phyloP scores from a whole-genome alignment of 2,888 invertebrate species.

The Callimorpha dominula region DNA sequence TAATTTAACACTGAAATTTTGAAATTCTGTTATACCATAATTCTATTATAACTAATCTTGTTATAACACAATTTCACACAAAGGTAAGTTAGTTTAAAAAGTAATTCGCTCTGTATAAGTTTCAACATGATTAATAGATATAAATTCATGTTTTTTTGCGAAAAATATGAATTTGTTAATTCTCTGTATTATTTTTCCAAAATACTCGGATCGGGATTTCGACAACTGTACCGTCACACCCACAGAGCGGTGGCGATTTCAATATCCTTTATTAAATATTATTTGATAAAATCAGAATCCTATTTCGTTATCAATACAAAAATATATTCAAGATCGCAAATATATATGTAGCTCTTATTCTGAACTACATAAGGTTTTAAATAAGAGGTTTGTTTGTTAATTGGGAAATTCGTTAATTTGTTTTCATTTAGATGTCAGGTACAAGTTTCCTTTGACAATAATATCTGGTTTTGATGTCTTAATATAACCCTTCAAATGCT shows the following conservation, averaged over 20 bases:
- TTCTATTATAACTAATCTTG: too few relatives aligned
- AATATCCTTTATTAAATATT: slow-evolving; percentile 57
- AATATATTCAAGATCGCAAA: slow-evolving; percentile 7
- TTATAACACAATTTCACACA: too few relatives aligned
- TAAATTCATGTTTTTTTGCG: too few relatives aligned
- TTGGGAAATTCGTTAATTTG: slow-evolving; percentile 33
- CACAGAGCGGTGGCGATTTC: slow-evolving; percentile 20
- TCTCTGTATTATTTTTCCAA: neutral
- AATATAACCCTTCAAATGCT: slow-evolving; percentile 67
- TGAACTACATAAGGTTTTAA: slow-evolving; percentile 40
- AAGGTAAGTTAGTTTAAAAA: too few relatives aligned
- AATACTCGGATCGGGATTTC: neutral
- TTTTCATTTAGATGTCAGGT: slow-evolving; percentile 67
- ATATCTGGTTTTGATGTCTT: slow-evolving; percentile 73
- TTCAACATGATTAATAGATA: too few relatives aligned
- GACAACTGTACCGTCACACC: neutral
- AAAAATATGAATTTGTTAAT: neutral
- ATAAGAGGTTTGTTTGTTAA: slow-evolving; percentile 23
- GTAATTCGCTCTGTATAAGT: too few relatives aligned
- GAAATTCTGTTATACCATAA: too few relatives aligned
- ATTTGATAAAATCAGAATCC: slow-evolving; percentile 55
- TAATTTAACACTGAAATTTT: too few relatives aligned
- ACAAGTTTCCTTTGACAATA: slow-evolving; percentile 66
- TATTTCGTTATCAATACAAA: slow-evolving; percentile 36
- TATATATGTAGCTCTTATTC: slow-evolving; percentile 13